These are phyloP conservation scores for Gadus macrocephalus DNA, from an alignment of 2,113 vertebrate species.

Conservation along the genomic window DNA sequence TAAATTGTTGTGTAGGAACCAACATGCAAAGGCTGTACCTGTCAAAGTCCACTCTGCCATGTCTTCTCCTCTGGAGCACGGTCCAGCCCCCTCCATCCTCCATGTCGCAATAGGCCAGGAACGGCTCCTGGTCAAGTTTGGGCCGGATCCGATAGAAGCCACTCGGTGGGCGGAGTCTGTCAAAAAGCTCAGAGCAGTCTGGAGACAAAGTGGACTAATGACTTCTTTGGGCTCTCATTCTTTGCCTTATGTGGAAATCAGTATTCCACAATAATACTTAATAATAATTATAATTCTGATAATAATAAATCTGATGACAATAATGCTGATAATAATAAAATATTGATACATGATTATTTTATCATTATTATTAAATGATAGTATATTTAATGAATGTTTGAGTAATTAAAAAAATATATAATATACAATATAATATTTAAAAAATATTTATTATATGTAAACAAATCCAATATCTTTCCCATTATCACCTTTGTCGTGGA, in stretches of 20 bases:
- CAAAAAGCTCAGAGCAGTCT: conserved; percentile 83
- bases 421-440: background rate
- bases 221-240: too few relatives aligned
- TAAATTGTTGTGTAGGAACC: background rate
- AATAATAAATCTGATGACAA: too few relatives aligned
- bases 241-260: too few relatives aligned
- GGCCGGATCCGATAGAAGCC: conserved; percentile 84
- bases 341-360: background rate
- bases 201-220: background rate
- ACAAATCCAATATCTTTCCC: too few relatives aligned
- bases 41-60: conserved; percentile 83
- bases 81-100: conserved; percentile 88
- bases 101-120: conserved; percentile 88
- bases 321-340: too few relatives aligned
- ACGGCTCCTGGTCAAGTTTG: conserved; percentile 68
- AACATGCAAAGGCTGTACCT: conserved; percentile 61
- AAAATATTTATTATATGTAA: background rate
- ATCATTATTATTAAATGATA: background rate
- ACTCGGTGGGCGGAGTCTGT: conserved; percentile 60
- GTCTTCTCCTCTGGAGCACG: conserved; percentile 79
- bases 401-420: background rate
- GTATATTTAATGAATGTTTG: too few relatives aligned
- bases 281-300: too few relatives aligned
- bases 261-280: too few relatives aligned
- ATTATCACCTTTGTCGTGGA: conserved; percentile 79